Evolutionary conservation across 2,797 vertebrate genomes (phyloP).

Genomic region (Xerus rutilus): DNA sequence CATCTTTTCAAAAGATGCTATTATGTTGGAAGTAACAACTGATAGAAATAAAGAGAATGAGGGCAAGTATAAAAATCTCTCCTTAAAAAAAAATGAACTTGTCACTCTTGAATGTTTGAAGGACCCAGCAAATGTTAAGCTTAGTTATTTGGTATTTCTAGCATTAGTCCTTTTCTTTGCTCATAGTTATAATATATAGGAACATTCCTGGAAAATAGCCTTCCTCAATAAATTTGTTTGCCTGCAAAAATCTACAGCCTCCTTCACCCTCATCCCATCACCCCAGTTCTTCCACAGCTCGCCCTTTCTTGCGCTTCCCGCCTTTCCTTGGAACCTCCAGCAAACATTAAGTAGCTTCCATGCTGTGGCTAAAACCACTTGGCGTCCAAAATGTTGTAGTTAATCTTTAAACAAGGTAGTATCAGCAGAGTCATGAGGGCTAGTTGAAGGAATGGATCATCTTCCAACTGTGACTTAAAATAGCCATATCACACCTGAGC

Average conservation of each 20-base stretch:
- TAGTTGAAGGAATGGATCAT: slow-evolving; percentile 56
- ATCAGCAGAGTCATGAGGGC: slow-evolving; percentile 58
- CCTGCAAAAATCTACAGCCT: not conserved
- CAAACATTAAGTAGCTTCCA: slow-evolving; percentile 9
- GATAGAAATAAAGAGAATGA: not conserved
- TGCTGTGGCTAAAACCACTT: not conserved
- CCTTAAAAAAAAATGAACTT: slow-evolving; percentile 33
- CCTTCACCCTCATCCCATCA: not conserved
- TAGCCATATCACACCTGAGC: slow-evolving; percentile 76
- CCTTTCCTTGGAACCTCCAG: slow-evolving; percentile 45
- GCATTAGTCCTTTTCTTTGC: not conserved
- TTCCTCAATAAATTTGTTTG: slow-evolving; percentile 13
- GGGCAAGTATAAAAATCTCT: not conserved
- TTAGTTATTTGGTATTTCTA: slow-evolving; percentile 17
- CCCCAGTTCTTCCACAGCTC: not conserved
- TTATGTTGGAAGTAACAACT: not conserved
- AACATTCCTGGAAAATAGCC: not conserved
- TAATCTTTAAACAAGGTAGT: slow-evolving; percentile 69
- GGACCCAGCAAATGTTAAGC: not conserved
- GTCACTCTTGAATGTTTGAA: slow-evolving; percentile 2
- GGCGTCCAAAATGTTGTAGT: slow-evolving; percentile 4
- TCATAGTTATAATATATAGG: not conserved
- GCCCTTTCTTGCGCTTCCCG: not conserved
- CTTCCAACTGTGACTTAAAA: slow-evolving; percentile 77
- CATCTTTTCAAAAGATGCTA: not conserved